phyloP scores from a whole-genome alignment of 1,140 invertebrate species.

The Drosophila insularis region DNA sequence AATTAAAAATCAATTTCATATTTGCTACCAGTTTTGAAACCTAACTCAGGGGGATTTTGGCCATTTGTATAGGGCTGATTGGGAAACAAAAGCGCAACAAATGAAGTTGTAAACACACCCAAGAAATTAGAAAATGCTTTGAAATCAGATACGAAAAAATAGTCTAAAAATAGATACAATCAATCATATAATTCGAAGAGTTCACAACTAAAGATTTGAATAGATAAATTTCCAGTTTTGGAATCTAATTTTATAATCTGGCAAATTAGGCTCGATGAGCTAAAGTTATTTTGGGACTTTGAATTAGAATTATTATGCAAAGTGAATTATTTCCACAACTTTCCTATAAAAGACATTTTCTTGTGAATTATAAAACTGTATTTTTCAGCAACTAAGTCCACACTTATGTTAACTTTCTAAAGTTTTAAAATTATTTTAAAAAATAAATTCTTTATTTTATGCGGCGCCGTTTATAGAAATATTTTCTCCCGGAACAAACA shows the following conservation, averaged over 20 bases:
- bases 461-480: too few species aligned
- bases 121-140: not conserved
- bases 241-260: not conserved
- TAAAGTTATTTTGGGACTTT: not conserved
- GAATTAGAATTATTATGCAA: not conserved
- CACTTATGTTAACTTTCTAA: too few species aligned
- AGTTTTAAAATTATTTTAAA: too few species aligned
- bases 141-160: not conserved
- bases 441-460: too few species aligned
- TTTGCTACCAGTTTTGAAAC: constrained; percentile 68
- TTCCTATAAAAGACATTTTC: too few species aligned
- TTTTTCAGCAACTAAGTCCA: not conserved
- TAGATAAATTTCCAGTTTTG: not conserved
- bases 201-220: not conserved
- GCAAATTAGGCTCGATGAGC: not conserved
- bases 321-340: not conserved
- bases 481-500: too few species aligned
- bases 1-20: constrained; percentile 75
- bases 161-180: not conserved
- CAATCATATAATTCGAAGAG: not conserved
- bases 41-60: not conserved
- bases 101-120: not conserved
- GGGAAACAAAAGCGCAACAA: not conserved
- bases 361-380: not conserved
- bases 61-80: constrained; percentile 21